Evolutionary conservation across 1,140 invertebrate genomes (phyloP).

Genomic region (Brachionus plicatilis): DNA sequence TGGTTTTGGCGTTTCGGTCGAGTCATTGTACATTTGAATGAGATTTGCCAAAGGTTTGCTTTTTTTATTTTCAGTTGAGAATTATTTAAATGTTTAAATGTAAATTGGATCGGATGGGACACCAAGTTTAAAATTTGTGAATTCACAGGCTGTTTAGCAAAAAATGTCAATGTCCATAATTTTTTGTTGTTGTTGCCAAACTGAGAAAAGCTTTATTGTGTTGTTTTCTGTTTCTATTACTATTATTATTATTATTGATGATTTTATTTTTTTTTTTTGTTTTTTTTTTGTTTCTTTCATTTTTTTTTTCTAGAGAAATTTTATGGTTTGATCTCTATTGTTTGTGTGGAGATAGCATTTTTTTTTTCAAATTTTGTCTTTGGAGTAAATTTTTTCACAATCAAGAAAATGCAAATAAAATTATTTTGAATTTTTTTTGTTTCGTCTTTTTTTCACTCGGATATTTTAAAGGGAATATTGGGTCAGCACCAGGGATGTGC

Average conservation of each 20-base stretch:
- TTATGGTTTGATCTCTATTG: not conserved
- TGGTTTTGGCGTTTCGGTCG: not conserved
- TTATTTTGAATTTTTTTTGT: not conserved
- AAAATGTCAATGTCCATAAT: not conserved
- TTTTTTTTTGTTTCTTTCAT: no score
- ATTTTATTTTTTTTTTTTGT: not conserved
- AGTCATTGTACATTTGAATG: slow-evolving; percentile 12
- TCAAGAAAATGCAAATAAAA: not conserved
- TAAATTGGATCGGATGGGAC: not conserved
- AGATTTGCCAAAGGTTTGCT: not conserved
- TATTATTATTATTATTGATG: not conserved
- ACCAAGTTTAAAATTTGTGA: not conserved
- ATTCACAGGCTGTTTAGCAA: not conserved
- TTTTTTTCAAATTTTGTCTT: not conserved
- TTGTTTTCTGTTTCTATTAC: not conserved
- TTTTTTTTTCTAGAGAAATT: not conserved
- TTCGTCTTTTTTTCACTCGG: no score
- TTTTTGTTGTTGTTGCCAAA: not conserved
- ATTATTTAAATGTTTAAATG: not conserved
- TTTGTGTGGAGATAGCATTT: not conserved
- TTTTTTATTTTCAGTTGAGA: not conserved
- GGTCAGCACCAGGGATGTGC: no score
- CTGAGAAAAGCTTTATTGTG: not conserved
- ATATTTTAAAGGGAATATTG: no score
- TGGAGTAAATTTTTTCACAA: slow-evolving; percentile 10